Evolutionary conservation across 2,797 vertebrate genomes (phyloP).

Genomic region (Chelon labrosus): DNA sequence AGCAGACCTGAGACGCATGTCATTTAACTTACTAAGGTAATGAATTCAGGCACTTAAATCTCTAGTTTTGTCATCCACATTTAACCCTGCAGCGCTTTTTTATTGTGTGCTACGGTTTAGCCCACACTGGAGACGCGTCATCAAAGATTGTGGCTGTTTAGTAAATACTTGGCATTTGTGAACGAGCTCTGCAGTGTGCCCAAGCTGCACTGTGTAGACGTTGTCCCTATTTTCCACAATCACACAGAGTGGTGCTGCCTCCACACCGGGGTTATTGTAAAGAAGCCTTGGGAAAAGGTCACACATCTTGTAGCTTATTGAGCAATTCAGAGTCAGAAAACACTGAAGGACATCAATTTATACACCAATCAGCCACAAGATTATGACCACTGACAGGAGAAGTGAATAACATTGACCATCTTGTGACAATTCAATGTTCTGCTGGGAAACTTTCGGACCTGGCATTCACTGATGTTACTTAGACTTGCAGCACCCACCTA

Average conservation of each 20-base stretch:
- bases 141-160: constrained; percentile 48
- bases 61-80: constrained; percentile 27
- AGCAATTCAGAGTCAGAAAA: constrained; percentile 22
- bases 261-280: constrained; percentile 63
- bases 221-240: constrained; percentile 45
- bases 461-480: no score
- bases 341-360: not conserved
- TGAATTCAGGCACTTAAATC: constrained; percentile 34
- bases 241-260: constrained; percentile 22
- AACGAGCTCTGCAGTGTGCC: constrained; percentile 31
- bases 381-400: no score
- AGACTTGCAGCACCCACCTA: no score
- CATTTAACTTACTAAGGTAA: constrained; percentile 39
- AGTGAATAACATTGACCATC: no score
- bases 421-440: no score
- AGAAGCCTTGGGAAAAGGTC: constrained; percentile 49
- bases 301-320: constrained; percentile 47
- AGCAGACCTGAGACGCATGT: constrained; percentile 4
- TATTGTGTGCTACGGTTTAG: constrained; percentile 26
- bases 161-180: constrained; percentile 48
- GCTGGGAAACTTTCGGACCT: no score
- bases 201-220: constrained; percentile 47
- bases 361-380: no score
- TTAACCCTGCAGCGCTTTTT: constrained; percentile 20
- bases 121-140: constrained; percentile 28